Evolutionary conservation across 2,113 vertebrate genomes (phyloP).

Genomic region (Rissa tridactyla): DNA sequence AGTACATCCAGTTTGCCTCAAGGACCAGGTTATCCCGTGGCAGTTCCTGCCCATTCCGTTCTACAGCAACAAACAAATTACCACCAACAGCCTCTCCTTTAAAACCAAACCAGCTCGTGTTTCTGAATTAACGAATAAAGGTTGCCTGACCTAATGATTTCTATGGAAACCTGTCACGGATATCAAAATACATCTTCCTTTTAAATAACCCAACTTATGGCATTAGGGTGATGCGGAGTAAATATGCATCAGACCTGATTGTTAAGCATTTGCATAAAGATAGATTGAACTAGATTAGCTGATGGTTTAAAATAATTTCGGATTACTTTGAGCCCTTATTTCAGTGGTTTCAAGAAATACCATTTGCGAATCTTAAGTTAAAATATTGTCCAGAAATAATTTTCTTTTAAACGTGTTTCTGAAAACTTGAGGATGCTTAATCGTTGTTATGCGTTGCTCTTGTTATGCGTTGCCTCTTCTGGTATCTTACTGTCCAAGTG

Average conservation of each 20-base stretch:
- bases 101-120: background rate
- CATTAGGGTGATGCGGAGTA: background rate
- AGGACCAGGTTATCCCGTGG: slow-evolving; percentile 75
- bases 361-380: background rate
- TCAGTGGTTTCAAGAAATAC: background rate
- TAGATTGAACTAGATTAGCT: slow-evolving; percentile 38
- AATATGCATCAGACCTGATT: background rate
- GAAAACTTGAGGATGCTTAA: background rate
- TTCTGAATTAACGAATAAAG: background rate
- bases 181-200: background rate
- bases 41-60: slow-evolving; percentile 76
- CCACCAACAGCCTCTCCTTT: slow-evolving; percentile 94
- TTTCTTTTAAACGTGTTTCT: background rate
- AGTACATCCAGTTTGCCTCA: slow-evolving; percentile 74
- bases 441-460: background rate
- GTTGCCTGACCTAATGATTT: background rate
- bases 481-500: background rate
- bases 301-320: slow-evolving; percentile 4
- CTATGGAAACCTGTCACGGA: background rate
- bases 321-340: background rate
- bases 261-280: slow-evolving; percentile 1
- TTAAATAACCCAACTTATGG: background rate
- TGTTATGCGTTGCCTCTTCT: background rate
- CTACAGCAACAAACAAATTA: slow-evolving; percentile 81
- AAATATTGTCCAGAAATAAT: background rate